Evolutionary conservation across 2,888 invertebrate species (phyloP), one percentile per base, ranked within the genome.

Genomic region (Sisyra nigra): DNA sequence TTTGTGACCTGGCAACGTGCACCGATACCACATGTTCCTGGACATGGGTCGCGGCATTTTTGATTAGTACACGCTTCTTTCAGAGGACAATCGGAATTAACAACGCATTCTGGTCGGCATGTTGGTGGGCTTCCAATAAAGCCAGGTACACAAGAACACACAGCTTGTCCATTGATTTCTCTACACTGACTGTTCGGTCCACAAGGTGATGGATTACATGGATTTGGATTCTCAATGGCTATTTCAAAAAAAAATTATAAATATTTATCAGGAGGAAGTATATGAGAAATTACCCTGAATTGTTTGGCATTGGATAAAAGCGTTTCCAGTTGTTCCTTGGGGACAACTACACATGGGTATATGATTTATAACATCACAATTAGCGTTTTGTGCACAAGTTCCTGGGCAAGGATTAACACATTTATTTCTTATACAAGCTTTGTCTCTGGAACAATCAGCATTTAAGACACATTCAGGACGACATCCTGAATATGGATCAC

Each of bases 341-440:
- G 64, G 57, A 47, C 73, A 74, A 34, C 65, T 68, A 49, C 78
- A 79, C 32, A 69, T 68, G 2, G 76, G 75, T 44, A 72, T 66
- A 48, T 75, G 87, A 54, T 86, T 85, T 42, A 81, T 74, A 11
- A 83, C 81, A 53, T 79, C 76, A 55, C 88, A 88, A 44, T 77
- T 67, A 2, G 87, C 80, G 55, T 77, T 78, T 41, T 70, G 62
- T 8, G 84, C 88, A 56, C 88, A 89, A 52, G 79, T 79, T 48
- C 80, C 80, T n/a, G 75, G 74, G 53, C 89, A 89, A 4, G 89
- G 88, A 62, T 89, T 76, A n/a, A 71, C 63, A 56, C 91, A 91
- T 62, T 85, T 85, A 45, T 79, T 80, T 47, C 76, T 72, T 30
- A 81, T 65, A 55, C 91, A 91, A 13, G 87, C 80, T 55, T 73